These are phyloP conservation scores for Cyprinodon diabolis DNA, from an alignment of 2,797 vertebrate genomes.

Conservation along the genomic window DNA sequence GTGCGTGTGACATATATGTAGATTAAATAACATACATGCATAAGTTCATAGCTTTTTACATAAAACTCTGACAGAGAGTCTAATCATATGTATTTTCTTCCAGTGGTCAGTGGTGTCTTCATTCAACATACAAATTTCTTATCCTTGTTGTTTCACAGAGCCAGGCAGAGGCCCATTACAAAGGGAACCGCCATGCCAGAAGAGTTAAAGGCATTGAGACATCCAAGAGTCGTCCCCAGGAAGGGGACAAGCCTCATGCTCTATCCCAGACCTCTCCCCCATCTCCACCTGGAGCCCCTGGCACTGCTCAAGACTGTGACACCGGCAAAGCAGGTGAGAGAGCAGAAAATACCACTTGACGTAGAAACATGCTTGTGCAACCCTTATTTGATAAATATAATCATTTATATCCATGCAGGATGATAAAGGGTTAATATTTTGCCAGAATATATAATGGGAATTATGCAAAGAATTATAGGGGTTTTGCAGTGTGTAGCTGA, in stretches of 20 bases:
- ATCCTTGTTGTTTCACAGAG: slow-evolving; percentile 75
- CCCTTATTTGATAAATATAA: slow-evolving; percentile 32
- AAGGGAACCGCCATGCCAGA: slow-evolving; percentile 93
- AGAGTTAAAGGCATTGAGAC: slow-evolving; percentile 94
- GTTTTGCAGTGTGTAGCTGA: slow-evolving; percentile 30
- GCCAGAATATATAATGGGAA: slow-evolving; percentile 37
- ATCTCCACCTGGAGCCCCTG: slow-evolving; percentile 69
- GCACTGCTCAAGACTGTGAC: slow-evolving; percentile 64
- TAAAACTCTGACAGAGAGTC: slow-evolving; percentile 21
- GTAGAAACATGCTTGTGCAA: background rate
- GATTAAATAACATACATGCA: slow-evolving; percentile 53
- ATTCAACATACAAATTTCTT: slow-evolving; percentile 5
- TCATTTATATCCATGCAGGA: slow-evolving; percentile 10
- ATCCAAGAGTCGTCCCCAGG: slow-evolving; percentile 88
- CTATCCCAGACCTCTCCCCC: slow-evolving; percentile 73
- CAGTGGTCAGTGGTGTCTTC: slow-evolving; percentile 19
- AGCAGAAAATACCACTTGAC: slow-evolving; percentile 16
- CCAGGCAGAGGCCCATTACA: slow-evolving; percentile 96
- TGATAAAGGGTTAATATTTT: slow-evolving; percentile 21
- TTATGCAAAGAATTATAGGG: slow-evolving; percentile 39
- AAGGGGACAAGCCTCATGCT: slow-evolving; percentile 82
- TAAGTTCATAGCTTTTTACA: slow-evolving; percentile 24
- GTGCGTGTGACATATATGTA: slow-evolving; percentile 28
- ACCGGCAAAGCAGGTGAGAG: slow-evolving; percentile 78
- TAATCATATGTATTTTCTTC: slow-evolving; percentile 35